Base-by-base conservation (phyloP, 2,888 invertebrate genomes). In the Spicauda simplicius region DNA sequence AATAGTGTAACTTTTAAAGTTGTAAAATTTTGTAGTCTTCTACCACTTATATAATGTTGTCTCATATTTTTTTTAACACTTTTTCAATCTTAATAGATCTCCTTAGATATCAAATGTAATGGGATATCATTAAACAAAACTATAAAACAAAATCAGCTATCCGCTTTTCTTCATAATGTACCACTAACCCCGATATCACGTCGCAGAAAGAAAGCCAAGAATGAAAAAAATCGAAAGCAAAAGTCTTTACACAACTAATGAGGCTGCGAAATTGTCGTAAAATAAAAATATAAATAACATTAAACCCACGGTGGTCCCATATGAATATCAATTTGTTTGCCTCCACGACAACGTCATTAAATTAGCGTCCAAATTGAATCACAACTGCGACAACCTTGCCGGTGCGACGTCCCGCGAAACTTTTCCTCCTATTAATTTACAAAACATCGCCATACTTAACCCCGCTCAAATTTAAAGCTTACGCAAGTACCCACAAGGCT, bases 281-380 rank as follows among this genome's bases (percentile, higher is more conserved):
- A 71, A 73, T 74, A 75, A 74, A 85, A 87, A 85, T 80, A 85
- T 82, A 84, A 85, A 85, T 82, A 86, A 83, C 80, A 86, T 86
- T 83, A 86, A 85, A 81, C 81, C 80, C 78, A 78, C 80, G 81
- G 80, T 80, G 83, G 90, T 91, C 92, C 91, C 92, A 92, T 91
- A 91, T 93, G 93, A 91, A 92, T 93, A 91, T 91, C 92, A 92
- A 93, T 92, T 90, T 92, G 91, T 90, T 91, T 91, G 85, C 87
- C 82, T 87, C 81, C 82, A 74, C 88, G 83, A 87, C 87, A 88
- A 84, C 89, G 87, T 92, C 91, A 92, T 92, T 89, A 91, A 93
- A 93, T 93, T 93, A 93, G 91, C 92, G 91, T 87, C 88, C 88
- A 91, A 93, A 93, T 92, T 92, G 92, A 93, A 93, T 93, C 92